phyloP scores from a whole-genome alignment of 2,888 invertebrate species.

The Nineta flava region DNA sequence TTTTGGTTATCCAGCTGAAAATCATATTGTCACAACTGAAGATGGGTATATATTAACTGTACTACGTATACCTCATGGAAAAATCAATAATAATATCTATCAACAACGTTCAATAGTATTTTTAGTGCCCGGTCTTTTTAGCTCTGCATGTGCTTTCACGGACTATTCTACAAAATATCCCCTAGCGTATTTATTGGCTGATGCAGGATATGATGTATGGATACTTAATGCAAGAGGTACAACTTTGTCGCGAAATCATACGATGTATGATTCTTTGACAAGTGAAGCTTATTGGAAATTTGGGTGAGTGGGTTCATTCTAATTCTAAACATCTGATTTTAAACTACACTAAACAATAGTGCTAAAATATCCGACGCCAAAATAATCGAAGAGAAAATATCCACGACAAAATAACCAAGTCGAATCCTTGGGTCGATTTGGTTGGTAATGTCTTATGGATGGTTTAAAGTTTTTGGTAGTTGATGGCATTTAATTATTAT shows the following conservation, averaged over 20 bases:
- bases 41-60: neutral
- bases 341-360: no score
- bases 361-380: no score
- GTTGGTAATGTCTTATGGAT: no score
- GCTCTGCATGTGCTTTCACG: neutral
- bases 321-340: no score
- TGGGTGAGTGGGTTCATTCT: no score
- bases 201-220: conserved; percentile 1
- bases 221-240: neutral
- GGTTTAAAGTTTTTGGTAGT: no score
- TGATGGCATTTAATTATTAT: no score
- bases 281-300: neutral
- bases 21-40: neutral
- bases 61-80: neutral
- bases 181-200: neutral
- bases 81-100: no score
- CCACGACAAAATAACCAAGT: no score
- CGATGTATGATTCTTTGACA: neutral
- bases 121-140: neutral
- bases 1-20: neutral
- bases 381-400: no score
- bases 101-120: neutral
- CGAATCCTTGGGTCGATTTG: no score
- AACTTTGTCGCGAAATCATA: neutral
- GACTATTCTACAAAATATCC: neutral